Evolutionary conservation across 2,888 invertebrate genomes (phyloP).

Genomic region (Gortyna flavago): DNA sequence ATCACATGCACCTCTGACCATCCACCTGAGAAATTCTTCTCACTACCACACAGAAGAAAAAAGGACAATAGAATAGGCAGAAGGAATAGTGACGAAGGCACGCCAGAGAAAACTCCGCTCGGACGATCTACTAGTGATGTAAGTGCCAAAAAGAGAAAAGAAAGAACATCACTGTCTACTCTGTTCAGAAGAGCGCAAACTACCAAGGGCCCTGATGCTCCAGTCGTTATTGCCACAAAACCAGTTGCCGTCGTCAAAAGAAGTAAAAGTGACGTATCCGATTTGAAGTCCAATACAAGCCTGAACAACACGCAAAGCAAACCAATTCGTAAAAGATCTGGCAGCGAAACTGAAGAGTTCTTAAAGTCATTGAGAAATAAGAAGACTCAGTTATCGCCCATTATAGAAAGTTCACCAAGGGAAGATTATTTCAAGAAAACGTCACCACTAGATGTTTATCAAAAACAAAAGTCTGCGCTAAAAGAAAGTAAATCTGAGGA

Average conservation of each 20-base stretch:
- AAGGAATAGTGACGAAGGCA: constrained; percentile 90
- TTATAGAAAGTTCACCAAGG: constrained; percentile 93
- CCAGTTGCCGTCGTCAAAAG: constrained; percentile 87
- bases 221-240: constrained; percentile 86
- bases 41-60: constrained; percentile 91
- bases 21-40: constrained; percentile 92
- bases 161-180: constrained; percentile 92
- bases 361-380: constrained; percentile 88
- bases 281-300: constrained; percentile 89
- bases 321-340: constrained; percentile 90
- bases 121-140: constrained; percentile 91
- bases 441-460: constrained; percentile 82
- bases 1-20: constrained; percentile 92
- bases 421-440: constrained; percentile 92
- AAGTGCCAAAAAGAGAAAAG: constrained; percentile 84
- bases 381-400: constrained; percentile 94
- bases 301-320: constrained; percentile 81
- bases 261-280: constrained; percentile 92
- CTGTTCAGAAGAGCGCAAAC: constrained; percentile 91
- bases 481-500: constrained; percentile 79
- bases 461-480: constrained; percentile 80
- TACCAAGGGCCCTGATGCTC: constrained; percentile 87
- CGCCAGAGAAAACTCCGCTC: constrained; percentile 83
- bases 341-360: constrained; percentile 91
- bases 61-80: constrained; percentile 82